phyloP scores from a whole-genome alignment of 2,888 invertebrate species.

The Orthosia gracilis region DNA sequence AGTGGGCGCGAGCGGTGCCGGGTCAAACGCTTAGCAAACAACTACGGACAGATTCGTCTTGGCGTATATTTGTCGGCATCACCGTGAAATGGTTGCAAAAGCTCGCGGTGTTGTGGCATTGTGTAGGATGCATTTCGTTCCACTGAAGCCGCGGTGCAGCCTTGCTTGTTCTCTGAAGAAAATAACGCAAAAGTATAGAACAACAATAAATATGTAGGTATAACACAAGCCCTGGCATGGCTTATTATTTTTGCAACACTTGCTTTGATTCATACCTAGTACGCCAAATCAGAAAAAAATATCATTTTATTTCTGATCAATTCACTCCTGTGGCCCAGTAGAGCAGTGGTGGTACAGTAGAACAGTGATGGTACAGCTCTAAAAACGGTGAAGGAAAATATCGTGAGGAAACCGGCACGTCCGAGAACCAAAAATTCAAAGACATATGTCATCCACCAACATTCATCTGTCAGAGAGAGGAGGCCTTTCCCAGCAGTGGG shows the following conservation, averaged over 20 bases:
- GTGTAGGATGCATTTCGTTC: constrained; percentile 77
- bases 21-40: constrained; percentile 89
- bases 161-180: constrained; percentile 63
- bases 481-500: too few species aligned
- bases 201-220: background rate
- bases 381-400: too few species aligned
- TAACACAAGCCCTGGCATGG: background rate
- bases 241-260: constrained; percentile 24
- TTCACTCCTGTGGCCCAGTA: too few species aligned
- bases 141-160: constrained; percentile 74
- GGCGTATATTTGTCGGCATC: constrained; percentile 80
- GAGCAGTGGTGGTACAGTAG: too few species aligned
- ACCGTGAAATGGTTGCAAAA: constrained; percentile 85
- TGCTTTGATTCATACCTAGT: background rate
- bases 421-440: too few species aligned
- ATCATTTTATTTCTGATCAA: too few species aligned
- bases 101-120: constrained; percentile 75
- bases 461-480: too few species aligned
- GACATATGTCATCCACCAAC: too few species aligned
- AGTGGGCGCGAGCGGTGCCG: constrained; percentile 86
- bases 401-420: too few species aligned
- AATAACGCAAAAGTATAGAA: constrained; percentile 12
- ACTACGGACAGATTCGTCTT: constrained; percentile 82
- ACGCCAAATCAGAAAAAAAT: too few species aligned
- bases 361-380: too few species aligned